Conservation (phyloP, 2,113 vertebrate genomes). For the Cynoglossus semilaevis region DNA sequence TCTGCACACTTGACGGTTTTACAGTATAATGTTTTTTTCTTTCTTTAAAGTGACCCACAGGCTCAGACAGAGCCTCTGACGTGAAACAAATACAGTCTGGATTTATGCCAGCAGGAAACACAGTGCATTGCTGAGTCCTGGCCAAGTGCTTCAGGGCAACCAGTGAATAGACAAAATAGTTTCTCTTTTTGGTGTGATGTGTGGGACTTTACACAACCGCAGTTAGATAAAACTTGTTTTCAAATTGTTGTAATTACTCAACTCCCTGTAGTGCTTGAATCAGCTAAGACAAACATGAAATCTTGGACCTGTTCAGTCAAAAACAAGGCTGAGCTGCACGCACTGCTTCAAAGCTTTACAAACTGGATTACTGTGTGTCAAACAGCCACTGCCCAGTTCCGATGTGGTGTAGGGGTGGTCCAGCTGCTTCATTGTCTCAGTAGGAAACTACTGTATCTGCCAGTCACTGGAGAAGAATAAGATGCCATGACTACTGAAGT, state of each 20-base stretch:
- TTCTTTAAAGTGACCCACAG: slow-evolving; percentile 16
- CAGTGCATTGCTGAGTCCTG: slow-evolving; percentile 41
- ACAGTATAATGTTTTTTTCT: neutral
- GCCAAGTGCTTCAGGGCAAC: slow-evolving; percentile 57
- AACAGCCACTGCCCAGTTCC: slow-evolving; percentile 3
- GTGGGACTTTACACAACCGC: slow-evolving; percentile 5
- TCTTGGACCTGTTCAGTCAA: neutral
- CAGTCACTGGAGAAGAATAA: slow-evolving; percentile 51
- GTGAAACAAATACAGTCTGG: slow-evolving; percentile 33
- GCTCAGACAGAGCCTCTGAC: slow-evolving; percentile 42
- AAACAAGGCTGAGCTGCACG: neutral
- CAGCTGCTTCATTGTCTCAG: slow-evolving; percentile 51
- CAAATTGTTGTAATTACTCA: neutral
- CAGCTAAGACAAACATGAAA: neutral
- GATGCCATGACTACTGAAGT: slow-evolving; percentile 63
- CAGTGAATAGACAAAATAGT: slow-evolving; percentile 16
- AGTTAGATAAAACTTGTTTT: slow-evolving; percentile 2
- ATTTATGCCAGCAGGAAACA: slow-evolving; percentile 28
- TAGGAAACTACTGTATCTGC: slow-evolving; percentile 37
- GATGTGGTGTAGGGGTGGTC: slow-evolving; percentile 29
- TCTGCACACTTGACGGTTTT: neutral
- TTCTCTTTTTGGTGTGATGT: slow-evolving; percentile 7
- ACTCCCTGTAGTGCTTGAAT: neutral
- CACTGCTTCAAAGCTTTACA: neutral
- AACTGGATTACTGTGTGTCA: neutral